phyloP scores from a whole-genome alignment of 2,888 invertebrate genomes.

The Eucriotettix oculatus region DNA sequence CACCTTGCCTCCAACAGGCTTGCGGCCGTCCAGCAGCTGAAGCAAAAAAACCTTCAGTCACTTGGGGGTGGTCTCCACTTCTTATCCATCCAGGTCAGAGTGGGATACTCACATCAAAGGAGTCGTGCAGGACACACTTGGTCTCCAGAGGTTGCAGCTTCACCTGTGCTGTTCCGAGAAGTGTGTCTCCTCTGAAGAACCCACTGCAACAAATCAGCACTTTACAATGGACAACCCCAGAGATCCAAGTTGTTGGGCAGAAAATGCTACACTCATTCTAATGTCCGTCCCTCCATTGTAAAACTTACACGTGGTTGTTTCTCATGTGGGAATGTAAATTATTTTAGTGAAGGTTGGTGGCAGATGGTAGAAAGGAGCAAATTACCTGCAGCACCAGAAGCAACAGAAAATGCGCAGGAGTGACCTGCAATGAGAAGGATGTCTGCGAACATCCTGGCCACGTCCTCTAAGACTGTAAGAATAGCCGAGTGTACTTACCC shows the following conservation, averaged over 20 bases:
- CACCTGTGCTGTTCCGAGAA: slow-evolving; percentile 66
- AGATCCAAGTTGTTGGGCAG: too few relatives aligned
- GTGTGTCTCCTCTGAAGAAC: slow-evolving; percentile 75
- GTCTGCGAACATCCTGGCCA: not conserved
- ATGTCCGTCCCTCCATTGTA: too few relatives aligned
- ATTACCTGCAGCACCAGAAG: slow-evolving; percentile 6
- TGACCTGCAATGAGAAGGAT: slow-evolving; percentile 11
- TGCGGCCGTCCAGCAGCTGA: slow-evolving; percentile 79
- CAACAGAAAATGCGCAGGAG: slow-evolving; percentile 7
- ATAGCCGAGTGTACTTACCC: slow-evolving; percentile 6
- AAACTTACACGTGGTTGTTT: too few relatives aligned
- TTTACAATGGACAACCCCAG: too few relatives aligned
- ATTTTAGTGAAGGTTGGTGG: too few relatives aligned
- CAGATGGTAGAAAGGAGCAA: too few relatives aligned
- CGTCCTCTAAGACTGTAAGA: not conserved
- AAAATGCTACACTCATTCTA: too few relatives aligned
- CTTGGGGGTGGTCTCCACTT: not conserved
- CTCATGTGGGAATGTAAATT: too few relatives aligned
- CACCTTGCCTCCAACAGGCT: slow-evolving; percentile 72
- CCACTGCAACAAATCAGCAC: slow-evolving; percentile 62
- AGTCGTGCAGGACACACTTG: slow-evolving; percentile 76
- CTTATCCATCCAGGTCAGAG: not conserved
- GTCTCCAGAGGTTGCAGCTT: slow-evolving; percentile 83
- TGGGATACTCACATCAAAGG: slow-evolving; percentile 66
- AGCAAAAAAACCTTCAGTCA: slow-evolving; percentile 14